Percentiles rank a stretch among this genome's conserved stretches.
Evolutionary conservation across 2,888 invertebrate genomes (phyloP).

Genomic region (Carpatolechia fugitivella): DNA sequence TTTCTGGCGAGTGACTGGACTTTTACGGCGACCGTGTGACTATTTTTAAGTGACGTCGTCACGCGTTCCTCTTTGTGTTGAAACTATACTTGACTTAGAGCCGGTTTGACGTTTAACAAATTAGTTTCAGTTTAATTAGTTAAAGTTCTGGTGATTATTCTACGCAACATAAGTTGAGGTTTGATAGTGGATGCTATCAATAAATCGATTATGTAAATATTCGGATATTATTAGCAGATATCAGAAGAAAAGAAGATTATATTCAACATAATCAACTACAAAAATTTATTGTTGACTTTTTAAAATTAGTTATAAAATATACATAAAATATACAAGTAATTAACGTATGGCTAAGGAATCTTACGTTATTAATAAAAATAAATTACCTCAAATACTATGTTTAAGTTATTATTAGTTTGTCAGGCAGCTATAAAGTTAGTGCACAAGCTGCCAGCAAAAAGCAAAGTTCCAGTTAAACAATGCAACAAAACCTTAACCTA

Average conservation of each 20-base stretch:
- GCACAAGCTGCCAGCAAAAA: not conserved
- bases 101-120: constrained; percentile 47
- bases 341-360: too few relatives aligned
- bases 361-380: too few relatives aligned
- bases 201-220: too few relatives aligned
- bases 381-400: too few relatives aligned
- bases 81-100: constrained; percentile 37
- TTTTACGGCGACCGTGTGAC: constrained; percentile 42
- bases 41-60: constrained; percentile 46
- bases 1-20: constrained; percentile 43
- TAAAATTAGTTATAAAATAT: too few relatives aligned
- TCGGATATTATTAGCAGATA: too few relatives aligned
- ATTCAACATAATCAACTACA: too few relatives aligned
- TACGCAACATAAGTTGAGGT: not conserved
- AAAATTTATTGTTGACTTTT: too few relatives aligned
- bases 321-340: too few relatives aligned
- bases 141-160: constrained; percentile 24
- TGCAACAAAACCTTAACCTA: not conserved
- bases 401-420: too few relatives aligned
- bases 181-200: too few relatives aligned
- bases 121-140: constrained; percentile 47
- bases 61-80: constrained; percentile 34
- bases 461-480: not conserved
- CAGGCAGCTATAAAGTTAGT: not conserved
- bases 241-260: too few relatives aligned